These are phyloP conservation scores for Myzus persicae DNA, from an alignment of 1,140 invertebrate species.

Conservation along the genomic window DNA sequence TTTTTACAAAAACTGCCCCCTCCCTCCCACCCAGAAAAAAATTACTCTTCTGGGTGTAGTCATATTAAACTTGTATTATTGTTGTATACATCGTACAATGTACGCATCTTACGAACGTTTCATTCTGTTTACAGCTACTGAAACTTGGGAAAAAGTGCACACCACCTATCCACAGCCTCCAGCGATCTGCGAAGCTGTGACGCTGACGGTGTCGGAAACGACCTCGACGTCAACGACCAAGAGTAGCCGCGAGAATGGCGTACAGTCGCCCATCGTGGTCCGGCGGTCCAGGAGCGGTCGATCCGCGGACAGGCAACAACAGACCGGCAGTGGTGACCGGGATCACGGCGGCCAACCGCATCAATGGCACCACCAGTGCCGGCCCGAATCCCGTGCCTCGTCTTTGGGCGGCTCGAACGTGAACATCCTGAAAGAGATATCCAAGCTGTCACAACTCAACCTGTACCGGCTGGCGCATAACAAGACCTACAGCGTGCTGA, in stretches of 20 bases:
- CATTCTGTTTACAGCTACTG: constrained; percentile 69
- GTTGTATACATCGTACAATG: no score
- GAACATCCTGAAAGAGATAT: constrained; percentile 76
- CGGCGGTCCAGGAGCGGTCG: constrained; percentile 37
- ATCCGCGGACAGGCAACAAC: constrained; percentile 59
- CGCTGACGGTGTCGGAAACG: constrained; percentile 69
- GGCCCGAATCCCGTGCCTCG: constrained; percentile 51
- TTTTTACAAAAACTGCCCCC: no score
- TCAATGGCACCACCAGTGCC: constrained; percentile 35
- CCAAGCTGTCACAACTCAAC: constrained; percentile 77
- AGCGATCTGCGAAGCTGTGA: constrained; percentile 73
- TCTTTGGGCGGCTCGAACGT: constrained; percentile 61
- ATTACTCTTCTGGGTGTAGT: no score
- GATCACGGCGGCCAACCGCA: not conserved
- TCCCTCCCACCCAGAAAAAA: no score
- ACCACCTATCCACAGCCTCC: constrained; percentile 75
- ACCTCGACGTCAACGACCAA: not conserved
- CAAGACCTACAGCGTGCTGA: constrained; percentile 75
- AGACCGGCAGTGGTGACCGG: not conserved
- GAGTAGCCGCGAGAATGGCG: constrained; percentile 18
- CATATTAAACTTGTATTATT: no score
- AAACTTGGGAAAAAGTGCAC: constrained; percentile 79
- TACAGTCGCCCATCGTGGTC: not conserved
- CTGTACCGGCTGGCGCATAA: constrained; percentile 72
- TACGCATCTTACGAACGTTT: not conserved